Base-by-base conservation (phyloP, 2,113 vertebrate species). In the Balaenoptera acutorostrata region DNA sequence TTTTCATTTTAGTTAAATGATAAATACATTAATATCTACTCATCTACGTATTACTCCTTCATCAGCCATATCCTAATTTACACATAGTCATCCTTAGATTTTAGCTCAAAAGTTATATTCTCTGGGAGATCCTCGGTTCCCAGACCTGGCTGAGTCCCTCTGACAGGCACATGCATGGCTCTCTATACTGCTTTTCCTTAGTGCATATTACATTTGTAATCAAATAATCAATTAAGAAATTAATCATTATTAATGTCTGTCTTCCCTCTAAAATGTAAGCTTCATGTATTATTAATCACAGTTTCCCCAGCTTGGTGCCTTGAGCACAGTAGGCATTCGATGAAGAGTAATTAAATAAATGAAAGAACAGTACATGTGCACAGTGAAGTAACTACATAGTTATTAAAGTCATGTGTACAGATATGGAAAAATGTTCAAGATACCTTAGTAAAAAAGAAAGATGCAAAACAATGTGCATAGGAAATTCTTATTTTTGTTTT, bases 211-310 rank as follows among this genome's bases (percentile, higher is more conserved):
- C 12, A 92, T 85, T 66, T 61, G 36, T 72, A 95, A 85, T 39
- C 71, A 96, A 89, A 83, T 77, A 52, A 55, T 85, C 63, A 92
- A 46, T 66, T 85, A 46, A 93, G 52, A 85, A 93, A 89, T 95
- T 69, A 89, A 84, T 80, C 55, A 64, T 78, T 84, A 85, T 66
- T 75, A 95, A 95, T 31, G 20, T 71, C 63, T 74, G 41, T 44
- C 44, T 94, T 72, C 39, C 71, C 12, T 82, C 8, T 68, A 88
- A 89, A 92, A 74, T n/a, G 5, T 52, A 78, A 83, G 68, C 6
- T 71, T 78, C 39, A 6, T 59, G 44, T 49, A 83, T 82, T 96
- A 84, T 77, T 90, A 61, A 77, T 80, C 36, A 64, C 5, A 46
- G 46, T 23, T 93, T 89, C 29, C 64, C 36, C 46, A 92, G 69